Evolutionary conservation across 1,140 invertebrate genomes (phyloP).

Genomic region (Stratiolaelaps scimitus): DNA sequence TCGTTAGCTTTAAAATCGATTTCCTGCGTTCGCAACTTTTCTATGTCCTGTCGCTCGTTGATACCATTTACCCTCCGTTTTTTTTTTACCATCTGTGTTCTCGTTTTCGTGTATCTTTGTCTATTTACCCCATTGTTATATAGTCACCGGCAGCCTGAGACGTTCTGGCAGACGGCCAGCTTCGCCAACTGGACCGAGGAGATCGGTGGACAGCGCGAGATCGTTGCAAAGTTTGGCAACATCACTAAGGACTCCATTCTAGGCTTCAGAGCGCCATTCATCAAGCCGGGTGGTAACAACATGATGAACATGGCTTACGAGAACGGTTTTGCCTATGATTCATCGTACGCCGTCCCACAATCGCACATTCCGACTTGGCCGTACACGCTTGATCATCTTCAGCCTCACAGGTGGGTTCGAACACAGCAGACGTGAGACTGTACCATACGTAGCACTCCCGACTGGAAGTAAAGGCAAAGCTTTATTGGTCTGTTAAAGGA

Average conservation of each 20-base stretch:
- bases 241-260: slow-evolving; percentile 57
- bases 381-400: slow-evolving; percentile 79
- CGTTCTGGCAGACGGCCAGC: slow-evolving; percentile 46
- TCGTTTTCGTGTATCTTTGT: slow-evolving; percentile 34
- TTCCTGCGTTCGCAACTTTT: too few species aligned
- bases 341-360: slow-evolving; percentile 72
- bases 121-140: slow-evolving; percentile 31
- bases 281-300: slow-evolving; percentile 37
- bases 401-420: slow-evolving; percentile 66
- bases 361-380: slow-evolving; percentile 74
- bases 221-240: slow-evolving; percentile 48
- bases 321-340: slow-evolving; percentile 82
- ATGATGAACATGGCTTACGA: slow-evolving; percentile 44
- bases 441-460: too few species aligned
- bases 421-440: too few species aligned
- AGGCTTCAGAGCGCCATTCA: slow-evolving; percentile 44
- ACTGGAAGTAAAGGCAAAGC: too few species aligned
- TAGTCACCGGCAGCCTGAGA: slow-evolving; percentile 34
- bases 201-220: slow-evolving; percentile 47
- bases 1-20: too few species aligned
- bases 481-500: too few species aligned
- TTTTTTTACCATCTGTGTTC: slow-evolving; percentile 41
- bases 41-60: neutral
- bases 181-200: slow-evolving; percentile 45
- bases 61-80: neutral